Conservation (phyloP, 2,797 vertebrate genomes). For the Cirrhinus molitorella region DNA sequence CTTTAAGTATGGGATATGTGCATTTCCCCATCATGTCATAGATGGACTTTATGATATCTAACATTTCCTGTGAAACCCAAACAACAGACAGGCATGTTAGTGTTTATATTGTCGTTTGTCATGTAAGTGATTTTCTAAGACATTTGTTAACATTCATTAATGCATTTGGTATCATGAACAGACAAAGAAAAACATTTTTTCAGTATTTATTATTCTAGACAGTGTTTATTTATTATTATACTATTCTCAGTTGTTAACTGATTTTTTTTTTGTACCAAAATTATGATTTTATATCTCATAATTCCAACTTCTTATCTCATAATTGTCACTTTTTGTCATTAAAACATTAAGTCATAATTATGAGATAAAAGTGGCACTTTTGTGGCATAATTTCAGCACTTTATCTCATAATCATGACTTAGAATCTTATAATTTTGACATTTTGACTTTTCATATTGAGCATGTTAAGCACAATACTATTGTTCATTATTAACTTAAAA, state of each 20-base stretch:
- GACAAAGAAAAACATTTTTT: neutral
- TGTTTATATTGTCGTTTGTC: neutral
- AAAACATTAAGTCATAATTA: neutral
- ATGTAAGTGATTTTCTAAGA: neutral
- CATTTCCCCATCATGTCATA: slow-evolving; percentile 99
- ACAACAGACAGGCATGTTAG: neutral
- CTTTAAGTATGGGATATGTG: slow-evolving; percentile 94
- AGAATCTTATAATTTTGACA: too few relatives aligned
- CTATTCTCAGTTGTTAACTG: too few relatives aligned
- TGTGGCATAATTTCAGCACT: too few relatives aligned
- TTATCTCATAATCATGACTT: too few relatives aligned
- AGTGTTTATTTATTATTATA: neutral
- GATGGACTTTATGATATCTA: slow-evolving; percentile 99
- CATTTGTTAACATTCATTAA: neutral
- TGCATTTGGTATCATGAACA: neutral
- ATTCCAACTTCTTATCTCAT: too few relatives aligned
- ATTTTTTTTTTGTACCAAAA: too few relatives aligned
- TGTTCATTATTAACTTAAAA: neutral
- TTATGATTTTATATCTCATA: too few relatives aligned
- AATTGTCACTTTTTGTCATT: neutral
- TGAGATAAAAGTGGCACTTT: neutral
- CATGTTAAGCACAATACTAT: neutral
- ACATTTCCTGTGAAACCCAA: slow-evolving; percentile 88
- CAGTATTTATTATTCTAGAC: too few relatives aligned
- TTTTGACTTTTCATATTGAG: neutral